phyloP scores from a whole-genome alignment of 1,140 invertebrate species.

The Andrena cerasifolii region DNA sequence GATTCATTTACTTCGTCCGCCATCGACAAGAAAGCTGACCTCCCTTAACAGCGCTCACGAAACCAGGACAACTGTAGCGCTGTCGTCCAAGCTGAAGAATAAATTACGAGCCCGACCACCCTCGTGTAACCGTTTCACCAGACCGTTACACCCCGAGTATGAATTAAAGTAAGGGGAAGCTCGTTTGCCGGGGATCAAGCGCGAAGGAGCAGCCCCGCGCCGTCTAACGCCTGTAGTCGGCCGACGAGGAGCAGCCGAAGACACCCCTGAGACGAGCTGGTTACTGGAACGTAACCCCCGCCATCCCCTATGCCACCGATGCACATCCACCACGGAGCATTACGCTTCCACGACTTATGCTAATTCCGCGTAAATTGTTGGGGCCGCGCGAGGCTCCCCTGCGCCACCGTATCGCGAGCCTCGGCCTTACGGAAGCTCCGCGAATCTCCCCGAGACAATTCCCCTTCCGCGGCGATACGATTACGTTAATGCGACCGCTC shows the following conservation, averaged over 20 bases:
- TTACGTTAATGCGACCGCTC: constrained; percentile 41
- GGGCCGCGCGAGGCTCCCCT: constrained; percentile 34
- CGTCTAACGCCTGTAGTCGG: constrained; percentile 41
- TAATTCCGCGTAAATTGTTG: constrained; percentile 74
- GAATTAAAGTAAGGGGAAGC: constrained; percentile 32
- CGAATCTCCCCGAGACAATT: constrained; percentile 44
- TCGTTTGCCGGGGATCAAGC: constrained; percentile 17
- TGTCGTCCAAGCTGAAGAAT: not conserved
- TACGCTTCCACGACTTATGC: constrained; percentile 74
- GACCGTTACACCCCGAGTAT: constrained; percentile 30
- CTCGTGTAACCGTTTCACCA: constrained; percentile 39
- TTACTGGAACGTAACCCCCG: constrained; percentile 56
- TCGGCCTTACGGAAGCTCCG: constrained; percentile 6
- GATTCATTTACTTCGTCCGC: too few relatives aligned
- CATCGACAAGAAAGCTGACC: not conserved
- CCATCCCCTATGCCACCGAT: not conserved
- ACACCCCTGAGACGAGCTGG: constrained; percentile 65
- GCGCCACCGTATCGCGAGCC: constrained; percentile 26
- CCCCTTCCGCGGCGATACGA: constrained; percentile 40
- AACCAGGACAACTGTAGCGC: not conserved
- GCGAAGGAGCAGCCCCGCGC: constrained; percentile 49
- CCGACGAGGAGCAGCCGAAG: constrained; percentile 58
- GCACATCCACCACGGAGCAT: constrained; percentile 58
- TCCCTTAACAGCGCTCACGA: not conserved
- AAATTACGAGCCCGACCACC: constrained; percentile 16